Evolutionary conservation across 2,797 vertebrate species (phyloP).

Genomic region (Borostomias antarcticus): DNA sequence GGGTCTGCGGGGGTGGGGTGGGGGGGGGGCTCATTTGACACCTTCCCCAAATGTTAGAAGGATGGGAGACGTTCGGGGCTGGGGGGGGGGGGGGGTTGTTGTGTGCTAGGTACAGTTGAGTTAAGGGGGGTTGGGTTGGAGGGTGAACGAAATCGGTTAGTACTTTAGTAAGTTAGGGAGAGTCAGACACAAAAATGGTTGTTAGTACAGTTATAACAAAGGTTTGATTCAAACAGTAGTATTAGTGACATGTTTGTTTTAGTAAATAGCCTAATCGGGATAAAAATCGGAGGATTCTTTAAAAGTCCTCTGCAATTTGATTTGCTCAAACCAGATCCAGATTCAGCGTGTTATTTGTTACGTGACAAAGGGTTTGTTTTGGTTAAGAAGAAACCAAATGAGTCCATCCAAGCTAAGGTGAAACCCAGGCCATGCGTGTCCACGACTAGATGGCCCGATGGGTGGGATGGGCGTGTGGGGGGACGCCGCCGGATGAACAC

Average conservation of each 20-base stretch:
- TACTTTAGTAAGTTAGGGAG: constrained; percentile 83
- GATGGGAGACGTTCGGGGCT: too few species aligned
- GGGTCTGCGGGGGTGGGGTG: constrained; percentile 11
- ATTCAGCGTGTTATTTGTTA: constrained; percentile 65
- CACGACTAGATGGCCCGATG: constrained; percentile 36
- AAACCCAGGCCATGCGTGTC: constrained; percentile 76
- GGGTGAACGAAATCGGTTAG: constrained; percentile 80
- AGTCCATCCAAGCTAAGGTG: constrained; percentile 71
- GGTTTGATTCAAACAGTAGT: constrained; percentile 76
- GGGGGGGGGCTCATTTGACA: constrained; percentile 25
- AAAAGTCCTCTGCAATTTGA: constrained; percentile 77
- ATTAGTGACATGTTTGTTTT: constrained; percentile 80
- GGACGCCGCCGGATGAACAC: constrained; percentile 45
- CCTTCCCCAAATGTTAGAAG: constrained; percentile 24
- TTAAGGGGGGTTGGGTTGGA: constrained; percentile 62
- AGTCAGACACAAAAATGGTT: constrained; percentile 90
- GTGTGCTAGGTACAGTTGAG: constrained; percentile 43
- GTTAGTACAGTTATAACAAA: constrained; percentile 87
- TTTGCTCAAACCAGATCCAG: constrained; percentile 75
- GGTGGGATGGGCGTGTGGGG: constrained; percentile 13
- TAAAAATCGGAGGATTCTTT: constrained; percentile 65
- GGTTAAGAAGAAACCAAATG: constrained; percentile 73
- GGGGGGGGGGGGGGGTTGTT: constrained; percentile 23
- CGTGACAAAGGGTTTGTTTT: constrained; percentile 66
- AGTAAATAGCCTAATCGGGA: constrained; percentile 70